A percentile compares a stretch with the other conserved stretches of the same genome.
Conservation (phyloP, 2,113 vertebrate genomes). For the Corythornis cristatus region DNA sequence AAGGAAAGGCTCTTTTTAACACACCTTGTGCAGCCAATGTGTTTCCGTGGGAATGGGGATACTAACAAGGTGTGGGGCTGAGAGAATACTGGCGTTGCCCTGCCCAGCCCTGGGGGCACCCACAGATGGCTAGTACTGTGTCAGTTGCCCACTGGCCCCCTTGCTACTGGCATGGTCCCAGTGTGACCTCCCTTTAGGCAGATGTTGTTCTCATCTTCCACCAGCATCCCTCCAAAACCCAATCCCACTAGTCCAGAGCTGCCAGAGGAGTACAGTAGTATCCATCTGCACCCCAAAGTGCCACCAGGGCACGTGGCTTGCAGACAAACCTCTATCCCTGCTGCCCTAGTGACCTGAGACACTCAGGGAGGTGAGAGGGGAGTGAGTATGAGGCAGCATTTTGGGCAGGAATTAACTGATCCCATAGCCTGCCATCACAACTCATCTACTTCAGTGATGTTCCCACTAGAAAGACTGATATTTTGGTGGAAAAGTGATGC, state of each 20-base stretch:
- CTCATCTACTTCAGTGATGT: background rate
- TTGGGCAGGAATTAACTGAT: background rate
- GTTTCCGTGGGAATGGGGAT: background rate
- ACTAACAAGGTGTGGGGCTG: background rate
- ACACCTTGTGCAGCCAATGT: fast-evolving
- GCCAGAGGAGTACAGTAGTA: fast-evolving
- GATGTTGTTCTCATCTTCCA: background rate
- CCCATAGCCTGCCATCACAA: fast-evolving
- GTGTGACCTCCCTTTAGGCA: background rate
- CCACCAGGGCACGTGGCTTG: background rate
- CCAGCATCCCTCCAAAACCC: background rate
- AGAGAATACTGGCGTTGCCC: background rate
- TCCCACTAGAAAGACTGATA: background rate
- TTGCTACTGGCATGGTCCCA: background rate
- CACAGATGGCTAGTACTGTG: fast-evolving
- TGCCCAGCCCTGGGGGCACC: background rate
- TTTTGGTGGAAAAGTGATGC: background rate
- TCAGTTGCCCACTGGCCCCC: background rate
- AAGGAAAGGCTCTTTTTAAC: background rate
- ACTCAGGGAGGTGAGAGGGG: fast-evolving
- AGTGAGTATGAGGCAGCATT: background rate
- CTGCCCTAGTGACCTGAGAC: fast-evolving
- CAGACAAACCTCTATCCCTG: background rate
- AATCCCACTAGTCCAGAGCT: background rate
- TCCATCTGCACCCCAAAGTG: background rate